Base-by-base conservation (phyloP, 2,888 invertebrate genomes). In the Eilema depressum region DNA sequence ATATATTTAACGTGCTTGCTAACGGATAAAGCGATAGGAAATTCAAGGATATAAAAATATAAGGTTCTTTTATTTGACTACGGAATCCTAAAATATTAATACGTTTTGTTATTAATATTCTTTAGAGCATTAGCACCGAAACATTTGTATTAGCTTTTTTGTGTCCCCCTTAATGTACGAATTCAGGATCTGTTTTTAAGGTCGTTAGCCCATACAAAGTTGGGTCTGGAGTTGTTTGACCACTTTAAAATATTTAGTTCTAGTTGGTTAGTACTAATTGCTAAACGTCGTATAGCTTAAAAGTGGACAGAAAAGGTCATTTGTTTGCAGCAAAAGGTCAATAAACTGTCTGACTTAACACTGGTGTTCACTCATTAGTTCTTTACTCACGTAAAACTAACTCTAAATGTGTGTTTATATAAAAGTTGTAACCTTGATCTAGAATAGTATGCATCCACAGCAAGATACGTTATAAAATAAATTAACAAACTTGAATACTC, bases 301-400 rank as follows among this genome's bases (percentile, higher is more conserved):
- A 62, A 70, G 33, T 53, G 17, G 64, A 14, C 63, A 59, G 5
- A 41, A 71, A 53, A 63, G 73, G 71, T 74, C 71, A 72, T 76
- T 73, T 69, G 69, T 76, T 73, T 63, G 63, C 60, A 66, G 71
- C 77, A 62, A 60, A 63, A 56, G 63, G 71, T 71, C 64, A 75
- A 69, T 72, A 66, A 66, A 70, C 60, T 47, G 25, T 75, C 70
- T 76, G 61, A 71, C 75, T 68, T 64, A 47, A 47, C 20, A 47
- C 5, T 47, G 20, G 56, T 67, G 60, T 20, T 69, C 26, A 70
- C 33, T 66, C 25, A 62, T 67, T 70, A 63, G 37, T 30, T 72
- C 65, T 62, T 62, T 4, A 25, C 28, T 59, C 25, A 57, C 63
- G 57, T 37, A 33, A 67, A 70, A 53, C 33, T 67, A 63, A 63